Evolutionary conservation across 2,797 vertebrate species (phyloP).

Genomic region (Eupleurogrammus muticus): DNA sequence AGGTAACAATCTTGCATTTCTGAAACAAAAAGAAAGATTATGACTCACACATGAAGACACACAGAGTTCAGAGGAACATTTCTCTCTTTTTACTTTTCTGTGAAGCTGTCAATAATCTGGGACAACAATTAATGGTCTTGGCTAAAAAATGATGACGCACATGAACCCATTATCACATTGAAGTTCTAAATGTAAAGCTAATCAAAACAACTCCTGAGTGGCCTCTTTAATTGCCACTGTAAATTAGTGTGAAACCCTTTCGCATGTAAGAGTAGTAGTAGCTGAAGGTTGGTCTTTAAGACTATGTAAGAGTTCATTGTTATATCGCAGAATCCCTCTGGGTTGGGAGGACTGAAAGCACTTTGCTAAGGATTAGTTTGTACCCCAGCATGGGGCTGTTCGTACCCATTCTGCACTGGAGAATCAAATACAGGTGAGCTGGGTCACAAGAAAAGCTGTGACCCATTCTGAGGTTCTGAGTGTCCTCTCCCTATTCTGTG

Average conservation of each 20-base stretch:
- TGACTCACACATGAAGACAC: too few relatives aligned
- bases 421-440: conserved; percentile 47
- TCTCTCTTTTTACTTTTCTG: neutral
- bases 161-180: neutral
- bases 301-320: too few relatives aligned
- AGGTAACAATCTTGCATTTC: too few relatives aligned
- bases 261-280: too few relatives aligned
- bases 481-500: conserved; percentile 44
- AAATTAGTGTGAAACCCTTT: too few relatives aligned
- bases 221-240: too few relatives aligned
- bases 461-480: conserved; percentile 33
- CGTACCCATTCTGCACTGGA: conserved; percentile 50
- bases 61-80: too few relatives aligned
- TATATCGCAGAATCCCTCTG: too few relatives aligned
- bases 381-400: conserved; percentile 46
- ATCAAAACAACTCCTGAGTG: neutral
- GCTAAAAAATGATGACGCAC: neutral
- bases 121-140: neutral
- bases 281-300: too few relatives aligned
- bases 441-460: conserved; percentile 40
- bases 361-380: conserved; percentile 65
- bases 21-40: too few relatives aligned
- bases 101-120: neutral
- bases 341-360: conserved; percentile 44
- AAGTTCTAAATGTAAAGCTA: neutral